These are phyloP conservation scores for Hystrix cristata DNA, from an alignment of 2,113 vertebrate genomes.

Conservation along the genomic window DNA sequence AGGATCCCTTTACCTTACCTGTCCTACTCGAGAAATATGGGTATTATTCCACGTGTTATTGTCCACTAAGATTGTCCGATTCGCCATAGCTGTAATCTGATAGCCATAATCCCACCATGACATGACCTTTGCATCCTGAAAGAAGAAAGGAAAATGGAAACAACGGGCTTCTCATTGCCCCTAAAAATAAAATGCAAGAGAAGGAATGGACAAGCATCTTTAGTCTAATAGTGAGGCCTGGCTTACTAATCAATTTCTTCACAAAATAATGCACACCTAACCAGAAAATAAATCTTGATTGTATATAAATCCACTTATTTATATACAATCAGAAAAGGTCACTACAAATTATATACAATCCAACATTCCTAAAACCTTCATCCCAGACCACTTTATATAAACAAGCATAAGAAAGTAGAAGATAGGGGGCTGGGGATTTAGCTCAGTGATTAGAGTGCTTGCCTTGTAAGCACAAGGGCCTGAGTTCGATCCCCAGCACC, in stretches of 20 bases:
- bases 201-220: background rate
- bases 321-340: slow-evolving; percentile 33
- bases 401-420: background rate
- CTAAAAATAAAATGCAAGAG: slow-evolving; percentile 10
- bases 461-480: too few species aligned
- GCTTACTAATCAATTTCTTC: background rate
- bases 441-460: too few species aligned
- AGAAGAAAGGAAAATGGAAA: slow-evolving; percentile 39
- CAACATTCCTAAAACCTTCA: slow-evolving; percentile 10
- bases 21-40: slow-evolving; percentile 98
- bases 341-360: slow-evolving; percentile 31
- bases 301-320: background rate
- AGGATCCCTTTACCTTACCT: slow-evolving; percentile 88
- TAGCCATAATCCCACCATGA: slow-evolving; percentile 99
- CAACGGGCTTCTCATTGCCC: background rate
- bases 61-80: slow-evolving; percentile 98
- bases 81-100: slow-evolving; percentile 99
- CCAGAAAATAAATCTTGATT: background rate
- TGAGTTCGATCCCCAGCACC: too few species aligned
- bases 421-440: too few species aligned
- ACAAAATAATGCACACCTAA: background rate
- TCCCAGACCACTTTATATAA: background rate
- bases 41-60: slow-evolving; percentile 99
- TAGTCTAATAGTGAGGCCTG: background rate
- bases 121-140: slow-evolving; percentile 99